Evolutionary conservation across 2,888 invertebrate species (phyloP), one percentile per base, ranked within the genome.

Genomic region (Chymomyza fuscimana): DNA sequence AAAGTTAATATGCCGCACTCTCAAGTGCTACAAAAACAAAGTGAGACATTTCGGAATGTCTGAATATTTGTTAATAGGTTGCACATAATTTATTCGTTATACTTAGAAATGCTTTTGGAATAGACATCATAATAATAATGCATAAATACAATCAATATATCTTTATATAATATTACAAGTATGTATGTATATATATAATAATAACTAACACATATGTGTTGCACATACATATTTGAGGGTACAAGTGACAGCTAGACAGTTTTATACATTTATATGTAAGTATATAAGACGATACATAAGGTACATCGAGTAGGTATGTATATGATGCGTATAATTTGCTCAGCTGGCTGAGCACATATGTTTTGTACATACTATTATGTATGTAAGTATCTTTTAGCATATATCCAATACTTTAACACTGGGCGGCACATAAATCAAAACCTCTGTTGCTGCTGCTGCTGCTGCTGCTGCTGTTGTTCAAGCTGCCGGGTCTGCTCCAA

Each of bases 251-350:
- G 62, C 16, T 46, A 62, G 16, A 22, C 22, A 63, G 7, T 22
- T 19, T 46, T 62, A n/a, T 58, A 22, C 56, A 25, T 36, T 46
- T 65, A 65, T 58, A 58, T 36, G 54, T 65, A 50, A 40, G 59
- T 65, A 50, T 65, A 58, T 65, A 59, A 46, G 12, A 10, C 40
- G 12, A 46, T 46, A 46, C 40, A 12, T 46, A 15, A 46, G 40
- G 29, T 29, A 16, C 29, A 32, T 29, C 36, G 22, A 32, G 36
- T 25, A 60, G 29, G 19, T 25, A 60, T 60, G 10, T 52, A 73
- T 19, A 63, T 65, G 40, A 46, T 46, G 40, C 40, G 12, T 46
- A 46, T 12, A 46, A 32, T 32, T 32, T 32, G 32, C 32, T 32
- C 32, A 32, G 32, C 32, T 32, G 32, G 32, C 32, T 32, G 32